These are phyloP conservation scores for Tolmerus cingulatus DNA, from an alignment of 2,888 invertebrate species.

Conservation along the genomic window DNA sequence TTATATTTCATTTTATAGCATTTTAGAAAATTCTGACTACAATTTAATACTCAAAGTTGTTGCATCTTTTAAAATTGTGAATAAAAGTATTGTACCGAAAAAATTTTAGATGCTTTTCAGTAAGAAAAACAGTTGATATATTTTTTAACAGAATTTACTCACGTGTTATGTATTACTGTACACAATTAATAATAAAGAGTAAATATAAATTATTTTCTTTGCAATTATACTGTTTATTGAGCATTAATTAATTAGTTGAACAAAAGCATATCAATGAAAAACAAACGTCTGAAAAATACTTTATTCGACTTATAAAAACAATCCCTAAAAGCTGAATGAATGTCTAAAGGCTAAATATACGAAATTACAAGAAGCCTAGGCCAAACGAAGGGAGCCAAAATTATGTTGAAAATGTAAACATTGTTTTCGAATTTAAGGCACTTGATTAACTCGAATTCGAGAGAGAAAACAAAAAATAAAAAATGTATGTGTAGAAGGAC, in stretches of 20 bases:
- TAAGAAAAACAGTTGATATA: not conserved
- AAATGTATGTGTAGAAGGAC: not conserved
- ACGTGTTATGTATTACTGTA: not conserved
- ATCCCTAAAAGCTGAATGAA: constrained; percentile 9
- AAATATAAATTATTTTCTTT: not conserved
- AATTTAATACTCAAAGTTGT: not conserved
- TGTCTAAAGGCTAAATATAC: not conserved
- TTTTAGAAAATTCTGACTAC: no score
- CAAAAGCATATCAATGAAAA: not conserved
- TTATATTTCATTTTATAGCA: not conserved
- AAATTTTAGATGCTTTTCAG: not conserved
- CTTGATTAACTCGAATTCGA: not conserved
- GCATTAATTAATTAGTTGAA: not conserved
- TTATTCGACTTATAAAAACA: constrained; percentile 14
- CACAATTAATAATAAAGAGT: not conserved
- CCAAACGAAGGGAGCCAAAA: not conserved
- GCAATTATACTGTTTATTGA: not conserved
- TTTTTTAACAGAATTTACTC: not conserved
- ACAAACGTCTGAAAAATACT: not conserved
- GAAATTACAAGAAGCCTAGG: not conserved
- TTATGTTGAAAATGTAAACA: not conserved
- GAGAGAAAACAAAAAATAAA: not conserved
- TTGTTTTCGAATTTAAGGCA: not conserved
- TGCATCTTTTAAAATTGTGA: not conserved
- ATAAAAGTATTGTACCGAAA: not conserved